Conservation (phyloP, 2,888 invertebrate species). For the Diachrysia chrysitis region DNA sequence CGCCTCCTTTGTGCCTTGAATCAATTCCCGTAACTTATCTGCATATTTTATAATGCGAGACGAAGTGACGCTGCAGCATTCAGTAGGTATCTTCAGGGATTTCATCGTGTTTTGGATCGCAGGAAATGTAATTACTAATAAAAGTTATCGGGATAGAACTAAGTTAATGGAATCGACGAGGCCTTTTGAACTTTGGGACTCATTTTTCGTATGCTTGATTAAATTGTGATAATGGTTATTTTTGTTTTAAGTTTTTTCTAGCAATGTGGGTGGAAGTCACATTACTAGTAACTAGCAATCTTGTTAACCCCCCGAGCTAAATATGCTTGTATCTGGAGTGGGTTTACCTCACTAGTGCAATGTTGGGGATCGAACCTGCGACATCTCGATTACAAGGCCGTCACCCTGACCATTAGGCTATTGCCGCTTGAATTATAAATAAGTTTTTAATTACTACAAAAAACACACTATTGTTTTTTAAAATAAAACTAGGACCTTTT, state of each 20-base stretch:
- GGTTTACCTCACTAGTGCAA: too few relatives aligned
- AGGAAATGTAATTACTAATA: constrained; percentile 56
- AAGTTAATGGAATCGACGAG: constrained; percentile 31
- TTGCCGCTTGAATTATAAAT: neutral
- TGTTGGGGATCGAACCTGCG: too few relatives aligned
- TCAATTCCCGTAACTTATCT: constrained; percentile 89
- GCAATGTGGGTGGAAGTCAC: too few relatives aligned
- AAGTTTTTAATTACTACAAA: neutral
- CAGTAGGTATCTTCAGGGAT: constrained; percentile 72
- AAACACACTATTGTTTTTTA: neutral
- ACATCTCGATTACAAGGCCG: too few relatives aligned
- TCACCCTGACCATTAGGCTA: too few relatives aligned
- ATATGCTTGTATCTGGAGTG: too few relatives aligned
- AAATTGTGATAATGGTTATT: neutral
- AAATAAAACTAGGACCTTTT: constrained; percentile 29
- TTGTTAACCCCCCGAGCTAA: too few relatives aligned
- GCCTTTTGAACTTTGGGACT: constrained; percentile 22
- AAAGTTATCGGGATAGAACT: constrained; percentile 58
- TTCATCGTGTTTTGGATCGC: constrained; percentile 66
- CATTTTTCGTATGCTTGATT: neutral
- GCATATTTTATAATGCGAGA: constrained; percentile 87
- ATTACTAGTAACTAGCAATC: too few relatives aligned
- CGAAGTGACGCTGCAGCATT: constrained; percentile 79
- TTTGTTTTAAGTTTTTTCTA: too few relatives aligned
- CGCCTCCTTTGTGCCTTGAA: constrained; percentile 86